These are phyloP conservation scores for Mus minutoides DNA, from an alignment of 2,797 vertebrate genomes.

Conservation along the genomic window DNA sequence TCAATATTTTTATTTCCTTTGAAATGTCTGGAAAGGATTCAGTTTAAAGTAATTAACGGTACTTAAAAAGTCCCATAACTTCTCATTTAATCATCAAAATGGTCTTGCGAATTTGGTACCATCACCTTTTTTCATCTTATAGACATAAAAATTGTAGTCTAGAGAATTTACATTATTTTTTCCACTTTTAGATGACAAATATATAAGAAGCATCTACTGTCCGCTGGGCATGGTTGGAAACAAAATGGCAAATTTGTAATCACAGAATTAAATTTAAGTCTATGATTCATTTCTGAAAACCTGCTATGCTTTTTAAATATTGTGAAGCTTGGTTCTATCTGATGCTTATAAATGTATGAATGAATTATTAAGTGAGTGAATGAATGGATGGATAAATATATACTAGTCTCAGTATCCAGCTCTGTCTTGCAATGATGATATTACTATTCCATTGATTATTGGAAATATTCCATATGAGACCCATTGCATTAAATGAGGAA, in stretches of 20 bases:
- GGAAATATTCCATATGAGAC: background rate
- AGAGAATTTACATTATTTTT: constrained; percentile 12
- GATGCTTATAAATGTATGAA: background rate
- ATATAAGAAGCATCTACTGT: background rate
- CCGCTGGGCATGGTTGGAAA: background rate
- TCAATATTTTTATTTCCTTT: constrained; percentile 16
- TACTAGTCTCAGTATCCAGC: background rate
- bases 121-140: background rate
- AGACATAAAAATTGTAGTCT: background rate
- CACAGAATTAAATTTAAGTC: background rate
- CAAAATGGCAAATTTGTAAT: background rate
- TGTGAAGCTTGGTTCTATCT: background rate
- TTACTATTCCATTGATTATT: background rate
- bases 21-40: background rate
- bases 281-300: background rate
- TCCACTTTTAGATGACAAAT: constrained; percentile 16
- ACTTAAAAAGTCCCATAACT: background rate
- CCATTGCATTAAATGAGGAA: constrained; percentile 3
- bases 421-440: background rate
- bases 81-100: constrained; percentile 10
- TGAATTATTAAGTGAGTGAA: background rate
- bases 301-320: background rate
- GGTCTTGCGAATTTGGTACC: background rate
- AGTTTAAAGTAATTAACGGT: background rate
- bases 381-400: background rate